These are phyloP conservation scores for Andrena marginata DNA, from an alignment of 2,888 invertebrate species.

Conservation along the genomic window DNA sequence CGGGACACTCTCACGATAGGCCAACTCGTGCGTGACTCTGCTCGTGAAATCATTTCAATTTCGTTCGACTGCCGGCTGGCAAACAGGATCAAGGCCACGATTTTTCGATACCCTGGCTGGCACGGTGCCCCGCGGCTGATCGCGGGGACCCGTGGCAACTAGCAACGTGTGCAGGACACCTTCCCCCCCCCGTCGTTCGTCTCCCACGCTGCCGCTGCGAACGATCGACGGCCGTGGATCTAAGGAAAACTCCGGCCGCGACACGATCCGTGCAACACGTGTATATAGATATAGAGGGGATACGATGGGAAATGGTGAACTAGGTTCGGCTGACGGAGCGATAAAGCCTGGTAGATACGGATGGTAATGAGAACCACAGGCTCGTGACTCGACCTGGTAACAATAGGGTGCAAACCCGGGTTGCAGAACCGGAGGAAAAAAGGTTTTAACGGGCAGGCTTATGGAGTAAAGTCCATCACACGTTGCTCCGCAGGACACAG, in stretches of 20 bases:
- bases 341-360: conserved; percentile 79
- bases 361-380: conserved; percentile 81
- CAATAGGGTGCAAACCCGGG: conserved; percentile 77
- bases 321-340: conserved; percentile 77
- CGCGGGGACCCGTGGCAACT: neutral
- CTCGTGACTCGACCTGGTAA: conserved; percentile 79
- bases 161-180: neutral
- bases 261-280: conserved; percentile 60
- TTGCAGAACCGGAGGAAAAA: conserved; percentile 46
- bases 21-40: conserved; percentile 71
- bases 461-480: conserved; percentile 71
- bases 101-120: conserved; percentile 23
- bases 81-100: conserved; percentile 60
- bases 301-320: conserved; percentile 80
- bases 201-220: conserved; percentile 51
- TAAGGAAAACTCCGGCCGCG: conserved; percentile 66
- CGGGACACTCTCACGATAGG: conserved; percentile 62
- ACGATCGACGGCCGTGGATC: conserved; percentile 56
- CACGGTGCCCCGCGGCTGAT: neutral
- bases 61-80: conserved; percentile 58
- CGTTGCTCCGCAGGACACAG: conserved; percentile 46
- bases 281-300: conserved; percentile 67
- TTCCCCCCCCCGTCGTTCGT: conserved; percentile 15
- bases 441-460: conserved; percentile 61
- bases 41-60: conserved; percentile 76